Conservation (phyloP, 2,113 vertebrate genomes). For the Tachysurus vachellii region DNA sequence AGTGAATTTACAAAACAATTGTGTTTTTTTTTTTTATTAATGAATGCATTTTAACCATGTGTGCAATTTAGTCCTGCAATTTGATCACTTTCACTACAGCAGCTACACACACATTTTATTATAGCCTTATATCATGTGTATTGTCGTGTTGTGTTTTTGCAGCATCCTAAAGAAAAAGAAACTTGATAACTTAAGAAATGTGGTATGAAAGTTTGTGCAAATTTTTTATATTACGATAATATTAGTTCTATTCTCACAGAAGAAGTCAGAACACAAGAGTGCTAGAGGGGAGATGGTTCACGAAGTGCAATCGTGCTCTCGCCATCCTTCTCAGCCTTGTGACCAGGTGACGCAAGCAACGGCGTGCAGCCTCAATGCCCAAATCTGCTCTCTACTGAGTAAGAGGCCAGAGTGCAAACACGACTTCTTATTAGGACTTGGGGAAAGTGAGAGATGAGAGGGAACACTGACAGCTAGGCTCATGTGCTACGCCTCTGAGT, state of each 20-base stretch:
- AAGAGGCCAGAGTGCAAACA: slow-evolving; percentile 37
- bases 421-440: slow-evolving; percentile 43
- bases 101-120: neutral
- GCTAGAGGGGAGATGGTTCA: too few species aligned
- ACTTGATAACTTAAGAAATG: too few species aligned
- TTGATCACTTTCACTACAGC: neutral
- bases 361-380: neutral
- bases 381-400: slow-evolving; percentile 24
- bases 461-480: neutral
- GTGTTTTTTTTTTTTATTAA: neutral
- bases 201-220: neutral
- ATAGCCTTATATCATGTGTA: neutral
- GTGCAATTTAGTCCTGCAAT: neutral
- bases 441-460: slow-evolving; percentile 2
- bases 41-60: neutral
- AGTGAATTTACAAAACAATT: neutral
- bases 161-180: neutral
- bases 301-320: neutral
- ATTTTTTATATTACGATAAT: neutral
- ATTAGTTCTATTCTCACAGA: neutral
- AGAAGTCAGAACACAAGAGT: neutral
- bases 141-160: neutral
- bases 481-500: slow-evolving; percentile 14
- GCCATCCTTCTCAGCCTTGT: neutral
- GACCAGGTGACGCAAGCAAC: slow-evolving; percentile 18